phyloP scores from a whole-genome alignment of 2,113 vertebrate genomes.

The Paralichthys olivaceus region DNA sequence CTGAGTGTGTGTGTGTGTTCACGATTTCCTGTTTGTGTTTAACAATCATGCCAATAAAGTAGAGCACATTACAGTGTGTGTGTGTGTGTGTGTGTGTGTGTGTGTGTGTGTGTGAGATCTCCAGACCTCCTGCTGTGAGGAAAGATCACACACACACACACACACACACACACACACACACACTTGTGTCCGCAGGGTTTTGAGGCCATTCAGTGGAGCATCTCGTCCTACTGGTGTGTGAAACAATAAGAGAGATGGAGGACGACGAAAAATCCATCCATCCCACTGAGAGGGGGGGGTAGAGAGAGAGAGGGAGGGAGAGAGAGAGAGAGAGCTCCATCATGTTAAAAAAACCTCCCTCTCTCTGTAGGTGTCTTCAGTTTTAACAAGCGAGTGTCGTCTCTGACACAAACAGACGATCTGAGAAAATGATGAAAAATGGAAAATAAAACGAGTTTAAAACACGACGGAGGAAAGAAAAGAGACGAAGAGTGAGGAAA shows the following conservation, averaged over 20 bases:
- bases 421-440: no score
- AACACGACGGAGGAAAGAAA: no score
- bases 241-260: conserved; percentile 74
- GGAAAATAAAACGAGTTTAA: no score
- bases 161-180: conserved; percentile 44
- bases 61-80: conserved; percentile 28
- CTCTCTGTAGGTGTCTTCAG: conserved; percentile 46
- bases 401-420: conserved; percentile 19
- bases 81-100: conserved; percentile 26
- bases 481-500: no score
- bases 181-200: conserved; percentile 49
- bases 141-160: conserved; percentile 35
- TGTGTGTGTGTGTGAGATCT: conserved; percentile 2
- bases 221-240: conserved; percentile 63
- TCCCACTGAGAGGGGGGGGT: conserved; percentile 50
- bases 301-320: neutral
- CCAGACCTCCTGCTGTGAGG: conserved; percentile 37
- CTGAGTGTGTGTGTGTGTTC: conserved; percentile 80
- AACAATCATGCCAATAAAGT: conserved; percentile 36
- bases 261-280: conserved; percentile 68
- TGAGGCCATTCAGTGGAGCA: conserved; percentile 67
- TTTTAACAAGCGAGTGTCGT: conserved; percentile 45
- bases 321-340: conserved; percentile 35
- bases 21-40: conserved; percentile 14
- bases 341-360: conserved; percentile 34